phyloP scores from a whole-genome alignment of 2,113 vertebrate species.

The Catharus fuscescens region DNA sequence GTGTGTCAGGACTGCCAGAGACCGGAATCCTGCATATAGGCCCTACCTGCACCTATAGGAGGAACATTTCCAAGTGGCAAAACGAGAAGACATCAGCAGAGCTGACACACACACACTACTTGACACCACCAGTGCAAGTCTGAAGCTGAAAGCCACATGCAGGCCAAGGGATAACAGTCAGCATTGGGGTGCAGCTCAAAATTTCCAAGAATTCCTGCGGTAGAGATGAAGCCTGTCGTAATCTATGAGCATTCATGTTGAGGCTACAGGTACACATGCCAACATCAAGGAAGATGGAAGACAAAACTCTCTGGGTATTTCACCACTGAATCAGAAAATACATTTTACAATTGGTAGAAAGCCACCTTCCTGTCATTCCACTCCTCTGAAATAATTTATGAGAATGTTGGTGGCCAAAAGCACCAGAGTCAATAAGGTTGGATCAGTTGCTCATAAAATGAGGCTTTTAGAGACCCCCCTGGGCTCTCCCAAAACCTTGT shows the following conservation, averaged over 20 bases:
- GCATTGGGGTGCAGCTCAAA: background rate
- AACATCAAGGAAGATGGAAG: background rate
- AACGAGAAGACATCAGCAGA: background rate
- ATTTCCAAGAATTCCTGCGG: background rate
- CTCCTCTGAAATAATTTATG: background rate
- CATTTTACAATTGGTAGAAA: background rate
- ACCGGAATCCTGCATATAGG: background rate
- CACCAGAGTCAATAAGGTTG: background rate
- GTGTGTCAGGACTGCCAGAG: rapidly evolving
- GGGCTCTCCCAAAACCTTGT: background rate
- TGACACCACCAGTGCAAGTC: rapidly evolving
- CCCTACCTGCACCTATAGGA: background rate
- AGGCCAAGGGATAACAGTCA: background rate
- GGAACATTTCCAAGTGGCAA: background rate
- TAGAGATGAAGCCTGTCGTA: background rate
- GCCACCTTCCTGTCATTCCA: background rate
- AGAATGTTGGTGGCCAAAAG: background rate
- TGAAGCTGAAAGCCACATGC: background rate
- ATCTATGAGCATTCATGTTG: background rate
- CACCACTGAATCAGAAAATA: background rate
- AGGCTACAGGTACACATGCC: background rate
- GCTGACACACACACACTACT: background rate
- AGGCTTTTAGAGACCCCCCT: background rate
- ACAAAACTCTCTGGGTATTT: background rate
- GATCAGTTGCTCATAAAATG: background rate